Percentiles rank a stretch among this genome's conserved stretches.
These are phyloP conservation scores for Merops nubicus DNA, from an alignment of 2,113 vertebrate species.

Conservation along the genomic window DNA sequence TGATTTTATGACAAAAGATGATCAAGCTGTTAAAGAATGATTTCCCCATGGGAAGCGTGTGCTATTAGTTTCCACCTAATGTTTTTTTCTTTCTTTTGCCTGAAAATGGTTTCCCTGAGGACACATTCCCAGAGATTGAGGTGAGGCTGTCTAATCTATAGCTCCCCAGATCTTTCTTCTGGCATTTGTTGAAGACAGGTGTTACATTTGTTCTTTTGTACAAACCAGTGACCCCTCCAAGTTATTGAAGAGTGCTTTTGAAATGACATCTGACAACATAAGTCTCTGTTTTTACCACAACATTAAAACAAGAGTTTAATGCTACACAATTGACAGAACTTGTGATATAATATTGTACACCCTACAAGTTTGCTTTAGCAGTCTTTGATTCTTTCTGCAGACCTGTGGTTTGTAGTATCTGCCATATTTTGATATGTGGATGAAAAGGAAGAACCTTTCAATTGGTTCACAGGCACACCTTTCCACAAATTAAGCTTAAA, in stretches of 20 bases:
- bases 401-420: background rate
- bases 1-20: background rate
- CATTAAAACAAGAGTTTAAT: background rate
- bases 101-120: background rate
- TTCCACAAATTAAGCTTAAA: background rate
- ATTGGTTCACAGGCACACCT: background rate
- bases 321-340: background rate
- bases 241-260: background rate
- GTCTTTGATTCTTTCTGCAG: background rate
- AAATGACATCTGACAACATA: accelerated
- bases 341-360: background rate
- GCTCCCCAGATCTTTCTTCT: background rate
- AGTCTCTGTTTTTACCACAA: background rate
- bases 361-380: background rate
- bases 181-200: background rate
- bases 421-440: background rate
- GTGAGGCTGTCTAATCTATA: background rate
- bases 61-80: background rate
- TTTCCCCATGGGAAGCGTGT: background rate
- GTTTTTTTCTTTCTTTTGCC: background rate
- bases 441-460: background rate
- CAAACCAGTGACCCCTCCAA: background rate
- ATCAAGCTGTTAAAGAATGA: background rate
- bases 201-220: background rate
- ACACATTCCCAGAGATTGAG: background rate